Evolutionary conservation across 1,140 invertebrate species (phyloP).

Genomic region (Drosophila yakuba): DNA sequence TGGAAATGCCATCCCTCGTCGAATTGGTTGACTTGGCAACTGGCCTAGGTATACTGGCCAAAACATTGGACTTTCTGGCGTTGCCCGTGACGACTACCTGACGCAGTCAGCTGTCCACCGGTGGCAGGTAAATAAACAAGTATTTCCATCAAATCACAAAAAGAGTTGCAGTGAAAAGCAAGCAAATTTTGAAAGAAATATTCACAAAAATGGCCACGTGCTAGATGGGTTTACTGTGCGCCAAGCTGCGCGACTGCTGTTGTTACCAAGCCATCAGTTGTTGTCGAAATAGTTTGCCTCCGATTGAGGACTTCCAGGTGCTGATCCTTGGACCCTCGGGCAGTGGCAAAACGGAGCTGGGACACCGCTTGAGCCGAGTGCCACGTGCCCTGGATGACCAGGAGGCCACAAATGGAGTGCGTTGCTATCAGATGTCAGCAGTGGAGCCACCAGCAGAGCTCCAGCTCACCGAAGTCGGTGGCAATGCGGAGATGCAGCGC

Average conservation of each 20-base stretch:
- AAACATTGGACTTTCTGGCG: conserved; percentile 20
- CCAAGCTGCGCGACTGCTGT: conserved; percentile 47
- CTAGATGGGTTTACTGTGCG: conserved; percentile 62
- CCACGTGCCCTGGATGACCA: conserved; percentile 30
- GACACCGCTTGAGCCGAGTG: conserved; percentile 39
- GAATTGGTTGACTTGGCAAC: conserved; percentile 32
- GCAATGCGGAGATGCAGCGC: conserved; percentile 75
- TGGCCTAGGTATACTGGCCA: conserved; percentile 3
- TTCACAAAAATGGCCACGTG: background rate
- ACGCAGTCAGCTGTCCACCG: conserved; percentile 50
- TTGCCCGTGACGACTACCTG: conserved; percentile 40
- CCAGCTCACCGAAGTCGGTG: conserved; percentile 69
- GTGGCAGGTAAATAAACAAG: conserved; percentile 60
- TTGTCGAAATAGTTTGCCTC: conserved; percentile 6
- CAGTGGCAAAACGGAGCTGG: conserved; percentile 76
- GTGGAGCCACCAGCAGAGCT: conserved; percentile 11
- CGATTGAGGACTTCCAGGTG: conserved; percentile 54
- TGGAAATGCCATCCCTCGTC: conserved; percentile 21
- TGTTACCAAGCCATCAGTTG: conserved; percentile 14
- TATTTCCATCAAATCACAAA: background rate
- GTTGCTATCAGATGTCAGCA: conserved; percentile 37
- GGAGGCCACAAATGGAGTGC: conserved; percentile 70
- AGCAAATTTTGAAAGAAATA: background rate
- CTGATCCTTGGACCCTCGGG: conserved; percentile 62
- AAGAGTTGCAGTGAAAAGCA: background rate